Evolutionary conservation across 2,888 invertebrate genomes (phyloP).

Genomic region (Noctua janthe): DNA sequence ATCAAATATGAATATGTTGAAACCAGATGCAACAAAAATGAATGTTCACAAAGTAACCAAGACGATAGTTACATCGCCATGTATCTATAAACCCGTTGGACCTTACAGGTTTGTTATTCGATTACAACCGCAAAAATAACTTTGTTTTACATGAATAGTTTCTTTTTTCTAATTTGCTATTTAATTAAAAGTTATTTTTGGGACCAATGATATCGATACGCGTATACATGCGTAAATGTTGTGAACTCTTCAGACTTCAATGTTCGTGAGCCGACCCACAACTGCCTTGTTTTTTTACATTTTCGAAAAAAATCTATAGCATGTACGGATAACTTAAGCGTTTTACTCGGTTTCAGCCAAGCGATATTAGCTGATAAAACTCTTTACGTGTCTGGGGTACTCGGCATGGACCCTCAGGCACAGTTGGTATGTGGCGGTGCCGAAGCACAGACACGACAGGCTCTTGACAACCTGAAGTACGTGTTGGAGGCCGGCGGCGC

Average conservation of each 20-base stretch:
- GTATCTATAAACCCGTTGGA: slow-evolving; percentile 94
- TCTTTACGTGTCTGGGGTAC: slow-evolving; percentile 96
- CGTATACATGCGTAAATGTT: not conserved
- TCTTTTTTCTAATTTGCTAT: too few relatives aligned
- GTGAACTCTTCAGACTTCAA: not conserved
- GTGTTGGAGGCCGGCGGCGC: slow-evolving; percentile 94
- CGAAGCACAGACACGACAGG: slow-evolving; percentile 93
- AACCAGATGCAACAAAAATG: slow-evolving; percentile 59
- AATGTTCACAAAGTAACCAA: slow-evolving; percentile 80
- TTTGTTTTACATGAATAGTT: too few relatives aligned
- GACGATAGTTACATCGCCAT: slow-evolving; percentile 92
- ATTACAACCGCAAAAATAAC: too few relatives aligned
- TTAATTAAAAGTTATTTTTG: not conserved
- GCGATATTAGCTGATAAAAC: slow-evolving; percentile 95
- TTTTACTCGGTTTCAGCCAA: slow-evolving; percentile 91
- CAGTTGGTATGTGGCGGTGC: slow-evolving; percentile 94
- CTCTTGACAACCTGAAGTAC: slow-evolving; percentile 94
- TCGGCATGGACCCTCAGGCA: slow-evolving; percentile 94
- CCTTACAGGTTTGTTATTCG: slow-evolving; percentile 93
- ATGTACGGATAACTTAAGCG: not conserved
- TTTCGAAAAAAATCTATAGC: not conserved
- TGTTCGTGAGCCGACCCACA: not conserved
- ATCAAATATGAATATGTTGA: slow-evolving; percentile 64
- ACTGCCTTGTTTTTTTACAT: not conserved
- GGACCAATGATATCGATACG: not conserved